Evolutionary conservation across 2,888 invertebrate genomes (phyloP).

Genomic region (Thalpophila matura): DNA sequence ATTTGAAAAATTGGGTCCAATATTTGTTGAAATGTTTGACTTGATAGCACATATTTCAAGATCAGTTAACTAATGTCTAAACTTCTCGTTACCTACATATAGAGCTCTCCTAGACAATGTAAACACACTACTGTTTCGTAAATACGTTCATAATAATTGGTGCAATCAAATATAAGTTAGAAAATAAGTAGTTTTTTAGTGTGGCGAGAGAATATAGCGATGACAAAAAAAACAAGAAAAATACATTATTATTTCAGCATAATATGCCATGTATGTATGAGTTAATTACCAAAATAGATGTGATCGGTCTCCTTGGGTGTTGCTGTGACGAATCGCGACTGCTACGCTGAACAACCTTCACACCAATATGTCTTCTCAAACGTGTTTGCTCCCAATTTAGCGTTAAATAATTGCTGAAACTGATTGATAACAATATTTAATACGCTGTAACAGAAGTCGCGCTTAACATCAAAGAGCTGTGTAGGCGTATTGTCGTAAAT

Average conservation of each 20-base stretch:
- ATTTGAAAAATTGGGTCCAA: constrained; percentile 27
- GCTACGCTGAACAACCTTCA: constrained; percentile 59
- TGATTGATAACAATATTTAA: constrained; percentile 16
- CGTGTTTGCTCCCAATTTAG: constrained; percentile 23
- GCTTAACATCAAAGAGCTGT: neutral
- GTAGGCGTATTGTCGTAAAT: constrained; percentile 1
- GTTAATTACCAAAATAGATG: constrained; percentile 46
- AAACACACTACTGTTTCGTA: too few relatives aligned
- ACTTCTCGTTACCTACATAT: too few relatives aligned
- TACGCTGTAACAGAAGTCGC: constrained; percentile 5
- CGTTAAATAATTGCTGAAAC: constrained; percentile 13
- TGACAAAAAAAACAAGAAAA: too few relatives aligned
- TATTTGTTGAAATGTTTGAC: constrained; percentile 24
- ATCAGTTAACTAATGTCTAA: constrained; percentile 60
- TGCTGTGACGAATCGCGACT: constrained; percentile 62
- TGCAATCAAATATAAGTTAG: too few relatives aligned
- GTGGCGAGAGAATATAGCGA: too few relatives aligned
- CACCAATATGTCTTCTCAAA: constrained; percentile 8
- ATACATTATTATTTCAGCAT: too few relatives aligned
- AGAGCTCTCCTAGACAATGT: too few relatives aligned
- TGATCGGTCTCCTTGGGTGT: constrained; percentile 34
- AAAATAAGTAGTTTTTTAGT: too few relatives aligned
- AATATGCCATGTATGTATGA: too few relatives aligned
- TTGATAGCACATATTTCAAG: constrained; percentile 40
- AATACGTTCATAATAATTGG: too few relatives aligned